phyloP scores from a whole-genome alignment of 2,888 invertebrate species.

The Brenthis hecate region DNA sequence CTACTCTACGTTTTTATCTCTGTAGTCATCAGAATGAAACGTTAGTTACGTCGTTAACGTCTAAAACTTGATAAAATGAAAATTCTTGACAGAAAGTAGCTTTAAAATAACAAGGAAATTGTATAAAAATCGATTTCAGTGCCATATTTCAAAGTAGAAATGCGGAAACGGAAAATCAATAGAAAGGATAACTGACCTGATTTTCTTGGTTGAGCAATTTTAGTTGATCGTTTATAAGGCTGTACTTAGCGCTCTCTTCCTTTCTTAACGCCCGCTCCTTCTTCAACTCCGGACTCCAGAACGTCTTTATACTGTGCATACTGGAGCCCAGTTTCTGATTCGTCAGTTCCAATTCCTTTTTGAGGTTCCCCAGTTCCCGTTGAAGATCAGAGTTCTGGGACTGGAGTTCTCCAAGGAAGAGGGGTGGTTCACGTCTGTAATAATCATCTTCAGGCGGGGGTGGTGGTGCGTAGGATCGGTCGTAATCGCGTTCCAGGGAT shows the following conservation, averaged over 20 bases:
- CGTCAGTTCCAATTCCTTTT: constrained; percentile 96
- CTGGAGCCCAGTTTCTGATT: constrained; percentile 98
- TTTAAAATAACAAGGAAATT: neutral
- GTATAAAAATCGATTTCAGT: neutral
- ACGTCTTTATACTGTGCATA: constrained; percentile 99
- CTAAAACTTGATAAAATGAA: neutral
- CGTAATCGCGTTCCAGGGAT: constrained; percentile 90
- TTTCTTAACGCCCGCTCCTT: constrained; percentile 98
- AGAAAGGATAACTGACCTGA: constrained; percentile 86
- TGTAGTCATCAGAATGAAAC: neutral
- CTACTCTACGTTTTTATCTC: neutral
- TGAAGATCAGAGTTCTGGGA: constrained; percentile 97
- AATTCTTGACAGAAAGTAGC: neutral
- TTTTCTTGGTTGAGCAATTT: constrained; percentile 97
- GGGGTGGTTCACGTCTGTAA: constrained; percentile 81
- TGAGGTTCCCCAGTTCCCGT: constrained; percentile 92
- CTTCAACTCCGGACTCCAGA: constrained; percentile 99
- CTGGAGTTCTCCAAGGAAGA: constrained; percentile 93
- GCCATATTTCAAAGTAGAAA: neutral
- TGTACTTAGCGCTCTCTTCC: constrained; percentile 98
- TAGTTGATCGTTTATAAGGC: constrained; percentile 97
- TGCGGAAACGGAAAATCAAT: constrained; percentile 22
- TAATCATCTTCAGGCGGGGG: constrained; percentile 88
- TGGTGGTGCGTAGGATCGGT: constrained; percentile 93
- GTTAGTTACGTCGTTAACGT: neutral